These are phyloP conservation scores for Diadophis punctatus DNA, from an alignment of 2,113 vertebrate genomes.

Conservation along the genomic window DNA sequence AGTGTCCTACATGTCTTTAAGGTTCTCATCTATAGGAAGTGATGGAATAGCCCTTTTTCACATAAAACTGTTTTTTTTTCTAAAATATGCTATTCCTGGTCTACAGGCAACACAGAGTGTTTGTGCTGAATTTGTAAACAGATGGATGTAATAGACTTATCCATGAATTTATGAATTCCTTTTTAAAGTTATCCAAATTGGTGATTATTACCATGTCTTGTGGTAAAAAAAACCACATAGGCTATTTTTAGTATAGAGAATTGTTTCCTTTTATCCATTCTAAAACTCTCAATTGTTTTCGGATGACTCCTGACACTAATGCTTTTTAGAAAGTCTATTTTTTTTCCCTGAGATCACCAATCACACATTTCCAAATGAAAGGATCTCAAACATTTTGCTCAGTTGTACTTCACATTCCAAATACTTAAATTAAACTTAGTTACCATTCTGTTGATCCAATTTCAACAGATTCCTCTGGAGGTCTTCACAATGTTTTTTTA, in stretches of 20 bases:
- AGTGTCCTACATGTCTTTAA: neutral
- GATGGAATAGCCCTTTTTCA: neutral
- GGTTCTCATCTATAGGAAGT: neutral
- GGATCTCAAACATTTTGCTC: neutral
- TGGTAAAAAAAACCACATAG: neutral
- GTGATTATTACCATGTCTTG: neutral
- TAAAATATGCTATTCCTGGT: neutral
- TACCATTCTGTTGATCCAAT: neutral
- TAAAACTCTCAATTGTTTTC: neutral
- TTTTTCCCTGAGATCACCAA: neutral
- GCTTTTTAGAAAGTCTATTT: neutral
- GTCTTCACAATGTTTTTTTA: neutral
- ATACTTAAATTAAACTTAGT: neutral
- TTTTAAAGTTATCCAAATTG: neutral
- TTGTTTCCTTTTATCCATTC: neutral
- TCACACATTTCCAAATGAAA: neutral
- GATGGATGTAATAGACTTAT: neutral
- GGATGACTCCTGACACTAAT: neutral
- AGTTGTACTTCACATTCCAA: neutral
- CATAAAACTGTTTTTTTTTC: neutral
- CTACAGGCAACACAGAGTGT: neutral
- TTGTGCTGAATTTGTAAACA: neutral
- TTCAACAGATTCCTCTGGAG: neutral
- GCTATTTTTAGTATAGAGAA: neutral
- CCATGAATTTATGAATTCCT: neutral